Conservation (phyloP, 2,888 invertebrate species). For the Habroteleia sp. region DNA sequence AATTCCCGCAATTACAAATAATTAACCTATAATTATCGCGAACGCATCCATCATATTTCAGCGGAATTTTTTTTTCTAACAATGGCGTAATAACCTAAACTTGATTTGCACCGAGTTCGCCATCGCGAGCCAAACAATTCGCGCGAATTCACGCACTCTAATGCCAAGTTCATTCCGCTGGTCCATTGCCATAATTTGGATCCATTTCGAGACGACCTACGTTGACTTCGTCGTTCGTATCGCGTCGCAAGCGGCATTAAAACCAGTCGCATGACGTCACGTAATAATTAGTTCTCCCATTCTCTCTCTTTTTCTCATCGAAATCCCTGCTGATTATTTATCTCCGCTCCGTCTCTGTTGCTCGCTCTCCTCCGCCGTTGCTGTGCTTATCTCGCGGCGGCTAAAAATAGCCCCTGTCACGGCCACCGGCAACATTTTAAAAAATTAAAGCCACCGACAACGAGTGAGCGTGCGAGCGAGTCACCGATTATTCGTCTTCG, state of each 20-base stretch:
- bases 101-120: no score
- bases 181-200: slow-evolving; percentile 54
- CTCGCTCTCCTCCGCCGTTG: slow-evolving; percentile 43
- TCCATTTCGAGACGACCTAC: slow-evolving; percentile 46
- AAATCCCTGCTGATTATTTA: slow-evolving; percentile 57
- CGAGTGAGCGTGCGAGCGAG: slow-evolving; percentile 62
- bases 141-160: slow-evolving; percentile 20
- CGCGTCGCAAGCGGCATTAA: slow-evolving; percentile 61
- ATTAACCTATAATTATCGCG: no score
- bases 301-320: slow-evolving; percentile 61
- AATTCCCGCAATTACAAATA: no score
- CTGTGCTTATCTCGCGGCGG: slow-evolving; percentile 78
- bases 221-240: slow-evolving; percentile 39
- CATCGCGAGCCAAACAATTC: slow-evolving; percentile 19
- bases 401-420: slow-evolving; percentile 81
- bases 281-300: slow-evolving; percentile 71
- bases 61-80: no score
- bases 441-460: slow-evolving; percentile 74
- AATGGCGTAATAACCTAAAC: no score
- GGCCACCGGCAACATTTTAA: slow-evolving; percentile 80
- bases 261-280: slow-evolving; percentile 71
- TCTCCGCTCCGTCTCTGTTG: slow-evolving; percentile 40
- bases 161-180: slow-evolving; percentile 46
- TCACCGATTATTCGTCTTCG: slow-evolving; percentile 36
- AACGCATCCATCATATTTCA: no score